Conservation (phyloP, 2,888 invertebrate genomes). For the Gisinianus flammeolus region DNA sequence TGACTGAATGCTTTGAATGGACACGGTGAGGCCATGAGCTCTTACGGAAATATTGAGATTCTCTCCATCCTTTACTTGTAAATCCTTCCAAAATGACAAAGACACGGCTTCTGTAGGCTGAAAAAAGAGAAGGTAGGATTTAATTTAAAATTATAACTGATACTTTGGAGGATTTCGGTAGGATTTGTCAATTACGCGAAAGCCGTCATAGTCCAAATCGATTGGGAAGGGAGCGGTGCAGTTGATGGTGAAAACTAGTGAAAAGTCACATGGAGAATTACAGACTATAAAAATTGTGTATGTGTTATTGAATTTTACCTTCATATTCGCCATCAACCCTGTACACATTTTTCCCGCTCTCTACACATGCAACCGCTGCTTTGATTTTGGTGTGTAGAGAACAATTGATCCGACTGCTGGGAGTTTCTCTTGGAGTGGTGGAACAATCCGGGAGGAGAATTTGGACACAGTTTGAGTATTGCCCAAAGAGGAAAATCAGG, state of each 20-base stretch:
- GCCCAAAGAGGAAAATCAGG: too few relatives aligned
- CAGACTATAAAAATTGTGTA: neutral
- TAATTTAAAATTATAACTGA: too few relatives aligned
- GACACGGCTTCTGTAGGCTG: neutral
- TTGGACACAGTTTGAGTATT: too few relatives aligned
- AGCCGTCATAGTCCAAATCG: slow-evolving; percentile 1
- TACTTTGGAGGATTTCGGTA: neutral
- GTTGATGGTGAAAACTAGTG: neutral
- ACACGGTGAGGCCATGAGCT: neutral
- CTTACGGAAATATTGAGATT: neutral
- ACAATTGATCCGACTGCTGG: too few relatives aligned
- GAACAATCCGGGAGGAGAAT: too few relatives aligned
- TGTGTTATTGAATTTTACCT: neutral
- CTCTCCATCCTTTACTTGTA: too few relatives aligned
- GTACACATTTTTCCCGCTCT: neutral
- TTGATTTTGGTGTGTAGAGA: too few relatives aligned
- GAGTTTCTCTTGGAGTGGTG: too few relatives aligned
- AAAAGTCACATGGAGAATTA: neutral
- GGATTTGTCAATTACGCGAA: neutral
- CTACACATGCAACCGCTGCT: too few relatives aligned
- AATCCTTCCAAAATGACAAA: neutral
- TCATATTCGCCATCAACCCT: neutral
- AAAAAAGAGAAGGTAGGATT: too few relatives aligned
- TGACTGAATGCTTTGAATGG: neutral
- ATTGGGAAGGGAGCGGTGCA: neutral